Evolutionary conservation across 2,113 vertebrate genomes (phyloP).

Genomic region (Pampusana beccarii): DNA sequence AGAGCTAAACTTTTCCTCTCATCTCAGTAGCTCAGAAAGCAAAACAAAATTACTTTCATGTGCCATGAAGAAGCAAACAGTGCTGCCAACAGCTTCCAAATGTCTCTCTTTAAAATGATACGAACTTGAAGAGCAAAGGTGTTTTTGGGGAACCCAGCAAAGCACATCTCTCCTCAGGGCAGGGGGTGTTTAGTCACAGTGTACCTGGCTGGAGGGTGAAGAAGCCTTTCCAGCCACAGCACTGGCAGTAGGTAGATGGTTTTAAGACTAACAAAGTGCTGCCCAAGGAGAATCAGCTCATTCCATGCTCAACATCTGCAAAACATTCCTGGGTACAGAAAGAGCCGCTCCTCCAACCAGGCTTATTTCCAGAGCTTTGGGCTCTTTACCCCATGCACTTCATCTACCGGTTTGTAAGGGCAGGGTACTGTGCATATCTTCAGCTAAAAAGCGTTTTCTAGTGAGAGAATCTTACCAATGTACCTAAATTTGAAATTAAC

Average conservation of each 20-base stretch:
- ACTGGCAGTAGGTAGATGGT: neutral
- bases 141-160: neutral
- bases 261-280: neutral
- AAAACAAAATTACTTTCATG: neutral
- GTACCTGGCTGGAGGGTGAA: neutral
- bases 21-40: neutral
- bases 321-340: neutral
- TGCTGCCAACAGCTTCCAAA: rapidly evolving
- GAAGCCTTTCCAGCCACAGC: rapidly evolving
- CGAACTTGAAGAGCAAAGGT: neutral
- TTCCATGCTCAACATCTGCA: neutral
- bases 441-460: neutral
- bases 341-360: neutral
- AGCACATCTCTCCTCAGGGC: neutral
- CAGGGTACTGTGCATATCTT: neutral
- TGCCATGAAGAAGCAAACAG: neutral
- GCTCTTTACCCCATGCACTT: neutral
- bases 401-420: neutral
- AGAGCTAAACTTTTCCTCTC: neutral
- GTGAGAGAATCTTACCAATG: neutral
- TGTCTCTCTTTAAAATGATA: neutral
- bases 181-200: neutral
- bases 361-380: neutral
- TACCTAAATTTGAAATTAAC: neutral
- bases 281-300: neutral